Conservation (phyloP, 2,888 invertebrate genomes). For the Drosophila multiciliata region DNA sequence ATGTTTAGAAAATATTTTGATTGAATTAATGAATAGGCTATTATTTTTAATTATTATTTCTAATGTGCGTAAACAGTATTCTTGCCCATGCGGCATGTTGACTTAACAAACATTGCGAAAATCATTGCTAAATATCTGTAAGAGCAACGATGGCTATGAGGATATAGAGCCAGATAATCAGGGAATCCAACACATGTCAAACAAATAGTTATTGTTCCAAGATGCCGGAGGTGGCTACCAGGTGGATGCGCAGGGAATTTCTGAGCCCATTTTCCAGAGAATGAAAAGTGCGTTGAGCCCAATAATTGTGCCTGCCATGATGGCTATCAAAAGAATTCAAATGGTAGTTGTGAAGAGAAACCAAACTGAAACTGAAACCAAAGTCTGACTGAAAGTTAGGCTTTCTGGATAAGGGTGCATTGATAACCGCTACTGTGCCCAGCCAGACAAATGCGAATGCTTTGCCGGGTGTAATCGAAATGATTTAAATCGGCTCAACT, state of each 20-base stretch:
- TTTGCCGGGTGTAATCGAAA: neutral
- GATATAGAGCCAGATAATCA: neutral
- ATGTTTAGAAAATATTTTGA: neutral
- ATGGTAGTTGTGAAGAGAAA: neutral
- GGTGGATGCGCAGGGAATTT: neutral
- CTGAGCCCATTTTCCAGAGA: slow-evolving; percentile 18
- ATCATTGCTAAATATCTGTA: slow-evolving; percentile 66
- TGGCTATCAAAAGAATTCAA: slow-evolving; percentile 8
- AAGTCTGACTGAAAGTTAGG: slow-evolving; percentile 35
- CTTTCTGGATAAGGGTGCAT: slow-evolving; percentile 29
- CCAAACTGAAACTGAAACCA: neutral
- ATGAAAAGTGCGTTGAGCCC: slow-evolving; percentile 1
- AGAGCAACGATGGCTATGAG: slow-evolving; percentile 46
- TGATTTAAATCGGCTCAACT: slow-evolving; percentile 12
- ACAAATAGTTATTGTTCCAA: slow-evolving; percentile 15
- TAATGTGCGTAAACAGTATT: neutral
- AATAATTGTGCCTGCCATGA: slow-evolving; percentile 4
- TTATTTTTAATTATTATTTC: too few relatives aligned
- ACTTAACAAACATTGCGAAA: slow-evolving; percentile 70
- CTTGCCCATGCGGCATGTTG: slow-evolving; percentile 16
- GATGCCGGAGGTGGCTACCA: slow-evolving; percentile 2
- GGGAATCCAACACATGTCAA: neutral
- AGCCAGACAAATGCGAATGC: slow-evolving; percentile 35
- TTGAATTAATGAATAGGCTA: neutral
- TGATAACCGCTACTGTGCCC: slow-evolving; percentile 40